Evolutionary conservation across 2,888 invertebrate genomes (phyloP).

Genomic region (Crematogaster levior): DNA sequence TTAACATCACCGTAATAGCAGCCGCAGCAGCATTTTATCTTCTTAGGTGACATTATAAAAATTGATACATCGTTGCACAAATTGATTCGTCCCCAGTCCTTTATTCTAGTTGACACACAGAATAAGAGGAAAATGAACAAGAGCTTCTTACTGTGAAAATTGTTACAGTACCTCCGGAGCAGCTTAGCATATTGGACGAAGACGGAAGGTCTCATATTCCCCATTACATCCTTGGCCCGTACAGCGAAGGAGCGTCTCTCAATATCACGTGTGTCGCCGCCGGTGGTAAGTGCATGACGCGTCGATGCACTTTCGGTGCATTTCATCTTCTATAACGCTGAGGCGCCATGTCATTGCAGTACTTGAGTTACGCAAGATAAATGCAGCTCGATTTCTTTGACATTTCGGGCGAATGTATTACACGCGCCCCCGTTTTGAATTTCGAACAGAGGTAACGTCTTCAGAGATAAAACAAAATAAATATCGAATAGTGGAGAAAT

Average conservation of each 20-base stretch:
- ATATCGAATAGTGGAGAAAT: neutral
- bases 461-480: neutral
- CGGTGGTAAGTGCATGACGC: slow-evolving; percentile 89
- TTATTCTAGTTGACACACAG: neutral
- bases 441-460: slow-evolving; percentile 1
- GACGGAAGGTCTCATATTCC: slow-evolving; percentile 91
- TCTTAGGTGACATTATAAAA: slow-evolving; percentile 27
- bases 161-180: slow-evolving; percentile 92
- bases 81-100: slow-evolving; percentile 61
- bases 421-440: slow-evolving; percentile 17
- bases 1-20: slow-evolving; percentile 36
- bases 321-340: slow-evolving; percentile 28
- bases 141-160: slow-evolving; percentile 63
- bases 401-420: slow-evolving; percentile 3
- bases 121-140: slow-evolving; percentile 23
- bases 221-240: slow-evolving; percentile 93
- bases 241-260: slow-evolving; percentile 93
- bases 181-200: slow-evolving; percentile 92
- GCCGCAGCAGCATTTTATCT: slow-evolving; percentile 21
- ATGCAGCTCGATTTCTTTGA: slow-evolving; percentile 47
- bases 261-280: slow-evolving; percentile 94
- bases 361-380: slow-evolving; percentile 26
- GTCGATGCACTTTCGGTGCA: slow-evolving; percentile 41
- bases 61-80: slow-evolving; percentile 64
- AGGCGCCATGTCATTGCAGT: slow-evolving; percentile 7